A percentile compares a stretch with the other conserved stretches of the same genome.
phyloP scores from a whole-genome alignment of 2,113 vertebrate genomes.

The Colius striatus region DNA sequence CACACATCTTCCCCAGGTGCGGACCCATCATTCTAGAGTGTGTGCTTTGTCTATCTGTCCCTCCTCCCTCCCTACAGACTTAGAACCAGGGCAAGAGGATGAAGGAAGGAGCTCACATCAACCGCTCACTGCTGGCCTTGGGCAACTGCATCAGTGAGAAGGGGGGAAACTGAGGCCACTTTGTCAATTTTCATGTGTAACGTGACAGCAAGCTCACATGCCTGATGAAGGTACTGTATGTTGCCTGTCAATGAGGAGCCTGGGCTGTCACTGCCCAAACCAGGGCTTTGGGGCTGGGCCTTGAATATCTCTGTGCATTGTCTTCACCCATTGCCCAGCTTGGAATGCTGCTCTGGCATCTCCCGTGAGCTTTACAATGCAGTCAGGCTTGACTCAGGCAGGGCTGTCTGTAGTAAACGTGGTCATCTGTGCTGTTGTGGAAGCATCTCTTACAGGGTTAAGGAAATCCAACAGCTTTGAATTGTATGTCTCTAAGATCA shows the following conservation, averaged over 20 bases:
- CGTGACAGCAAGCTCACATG: constrained; percentile 68
- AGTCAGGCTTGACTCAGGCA: neutral
- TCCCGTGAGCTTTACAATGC: neutral
- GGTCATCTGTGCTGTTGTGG: neutral
- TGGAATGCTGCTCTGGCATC: neutral
- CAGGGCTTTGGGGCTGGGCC: neutral
- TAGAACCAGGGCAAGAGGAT: constrained; percentile 32
- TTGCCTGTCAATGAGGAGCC: neutral
- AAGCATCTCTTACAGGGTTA: neutral
- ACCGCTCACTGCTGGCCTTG: constrained; percentile 59
- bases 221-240: constrained; percentile 67
- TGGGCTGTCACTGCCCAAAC: neutral
- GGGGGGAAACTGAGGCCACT: constrained; percentile 20
- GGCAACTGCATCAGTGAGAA: constrained; percentile 73
- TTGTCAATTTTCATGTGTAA: constrained; percentile 66
- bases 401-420: neutral
- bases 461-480: neutral
- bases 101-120: constrained; percentile 73
- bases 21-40: neutral
- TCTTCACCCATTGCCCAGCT: neutral
- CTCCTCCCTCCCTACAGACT: neutral
- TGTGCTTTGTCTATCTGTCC: neutral
- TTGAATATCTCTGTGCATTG: neutral
- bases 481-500: fast-evolving
- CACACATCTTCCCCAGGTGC: fast-evolving